A percentile compares a stretch with the other conserved stretches of the same genome.
Conservation (phyloP, 35 echinoderm and acorn worm genomes). For the Chiridota heheva region DNA sequence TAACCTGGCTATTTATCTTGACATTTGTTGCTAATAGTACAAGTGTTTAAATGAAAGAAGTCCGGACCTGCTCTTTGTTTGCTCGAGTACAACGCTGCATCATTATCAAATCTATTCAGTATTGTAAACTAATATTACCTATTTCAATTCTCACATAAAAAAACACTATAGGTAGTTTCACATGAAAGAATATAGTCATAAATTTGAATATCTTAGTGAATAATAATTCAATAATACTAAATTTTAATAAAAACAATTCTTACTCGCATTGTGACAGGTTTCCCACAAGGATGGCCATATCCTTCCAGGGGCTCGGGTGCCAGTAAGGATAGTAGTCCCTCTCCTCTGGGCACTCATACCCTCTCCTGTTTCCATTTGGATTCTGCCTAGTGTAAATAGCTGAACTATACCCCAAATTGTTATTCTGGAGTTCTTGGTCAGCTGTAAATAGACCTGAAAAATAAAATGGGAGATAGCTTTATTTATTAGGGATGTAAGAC, state of each 20-base stretch:
- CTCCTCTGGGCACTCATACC: constrained; percentile 98
- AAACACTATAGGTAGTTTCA: too few species aligned
- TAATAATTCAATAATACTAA: too few species aligned
- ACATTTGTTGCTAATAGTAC: too few species aligned
- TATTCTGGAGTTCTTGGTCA: constrained; percentile 81
- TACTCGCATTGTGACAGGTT: constrained; percentile 78
- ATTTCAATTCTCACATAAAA: too few species aligned
- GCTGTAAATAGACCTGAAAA: constrained; percentile 91
- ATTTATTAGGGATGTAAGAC: not conserved
- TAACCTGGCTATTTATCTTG: too few species aligned
- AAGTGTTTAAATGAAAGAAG: too few species aligned
- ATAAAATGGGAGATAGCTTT: not conserved
- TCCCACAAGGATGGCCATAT: constrained; percentile 85
- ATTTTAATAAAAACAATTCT: constrained; percentile 3
- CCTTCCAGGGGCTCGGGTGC: constrained; percentile 91
- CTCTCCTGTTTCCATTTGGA: constrained; percentile 83
- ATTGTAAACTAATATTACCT: too few species aligned
- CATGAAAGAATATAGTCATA: too few species aligned
- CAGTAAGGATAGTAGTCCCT: constrained; percentile 98
- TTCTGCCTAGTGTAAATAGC: constrained; percentile 97
- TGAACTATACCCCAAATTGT: constrained; percentile 91
- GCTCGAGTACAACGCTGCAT: too few species aligned
- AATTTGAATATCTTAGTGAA: too few species aligned
- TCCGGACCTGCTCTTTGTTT: too few species aligned
- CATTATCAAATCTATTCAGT: too few species aligned